A percentile compares a stretch with the other conserved stretches of the same genome.
phyloP scores from a whole-genome alignment of 1,140 invertebrate species.

The Cepaea nemoralis region DNA sequence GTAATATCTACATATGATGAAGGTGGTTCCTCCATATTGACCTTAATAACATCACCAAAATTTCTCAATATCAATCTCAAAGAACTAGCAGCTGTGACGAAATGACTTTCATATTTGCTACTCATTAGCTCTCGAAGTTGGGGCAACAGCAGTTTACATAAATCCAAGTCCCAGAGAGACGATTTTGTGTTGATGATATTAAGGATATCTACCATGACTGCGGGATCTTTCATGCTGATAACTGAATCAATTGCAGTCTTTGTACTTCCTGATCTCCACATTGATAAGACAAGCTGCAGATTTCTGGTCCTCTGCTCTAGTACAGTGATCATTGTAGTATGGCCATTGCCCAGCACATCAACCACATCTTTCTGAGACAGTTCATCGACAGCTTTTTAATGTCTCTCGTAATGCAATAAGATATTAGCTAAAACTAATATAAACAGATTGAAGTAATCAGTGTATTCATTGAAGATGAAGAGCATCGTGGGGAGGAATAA shows the following conservation, averaged over 20 bases:
- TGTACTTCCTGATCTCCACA: conserved; percentile 81
- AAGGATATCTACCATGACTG: conserved; percentile 87
- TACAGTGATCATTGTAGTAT: conserved; percentile 86
- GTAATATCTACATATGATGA: conserved; percentile 93
- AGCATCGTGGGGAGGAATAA: too few species aligned
- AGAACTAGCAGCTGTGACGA: conserved; percentile 86
- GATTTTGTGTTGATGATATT: conserved; percentile 85
- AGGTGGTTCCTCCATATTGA: conserved; percentile 84
- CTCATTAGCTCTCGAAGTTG: conserved; percentile 88
- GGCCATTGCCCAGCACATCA: conserved; percentile 82
- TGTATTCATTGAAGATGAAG: too few species aligned
- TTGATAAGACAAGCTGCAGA: conserved; percentile 81
- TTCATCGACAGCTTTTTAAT: conserved; percentile 47
- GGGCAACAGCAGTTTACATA: conserved; percentile 86
- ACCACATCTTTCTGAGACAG: conserved; percentile 85
- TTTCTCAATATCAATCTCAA: conserved; percentile 90
- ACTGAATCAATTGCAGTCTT: conserved; percentile 87
- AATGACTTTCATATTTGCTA: conserved; percentile 97
- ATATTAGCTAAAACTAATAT: too few species aligned
- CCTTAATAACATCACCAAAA: conserved; percentile 92
- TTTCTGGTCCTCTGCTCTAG: conserved; percentile 81
- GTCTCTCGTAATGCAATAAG: too few species aligned
- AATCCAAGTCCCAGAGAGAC: conserved; percentile 78
- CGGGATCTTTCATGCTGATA: conserved; percentile 83
- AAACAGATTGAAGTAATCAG: too few species aligned